Percentiles rank a stretch among this genome's conserved stretches.
Evolutionary conservation across 2,113 vertebrate species (phyloP).

Genomic region (Seriola aureovittata): DNA sequence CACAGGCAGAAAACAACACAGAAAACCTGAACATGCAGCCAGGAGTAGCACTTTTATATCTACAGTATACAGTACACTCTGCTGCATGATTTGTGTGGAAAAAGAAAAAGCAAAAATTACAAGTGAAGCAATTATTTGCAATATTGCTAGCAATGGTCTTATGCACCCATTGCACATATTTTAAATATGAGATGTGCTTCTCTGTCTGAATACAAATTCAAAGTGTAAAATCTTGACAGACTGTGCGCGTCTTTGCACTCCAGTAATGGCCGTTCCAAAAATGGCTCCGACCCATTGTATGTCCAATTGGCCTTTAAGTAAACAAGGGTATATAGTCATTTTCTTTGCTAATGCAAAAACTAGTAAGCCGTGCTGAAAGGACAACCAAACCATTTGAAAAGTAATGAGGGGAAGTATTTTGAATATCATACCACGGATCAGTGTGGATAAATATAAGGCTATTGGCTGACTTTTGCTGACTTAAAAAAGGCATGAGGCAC

Average conservation of each 20-base stretch:
- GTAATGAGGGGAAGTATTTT: background rate
- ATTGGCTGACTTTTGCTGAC: background rate
- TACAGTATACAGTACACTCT: conserved; percentile 7
- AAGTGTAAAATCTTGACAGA: too few species aligned
- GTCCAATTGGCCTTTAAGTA: too few species aligned
- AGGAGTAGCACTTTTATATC: conserved; percentile 22
- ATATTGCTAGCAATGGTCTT: background rate
- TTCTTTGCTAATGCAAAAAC: background rate
- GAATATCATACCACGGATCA: background rate
- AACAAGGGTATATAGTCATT: background rate
- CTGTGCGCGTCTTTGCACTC: too few species aligned
- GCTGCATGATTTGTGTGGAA: conserved; percentile 16
- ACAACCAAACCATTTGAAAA: too few species aligned
- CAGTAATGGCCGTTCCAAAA: background rate
- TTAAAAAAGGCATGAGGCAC: background rate
- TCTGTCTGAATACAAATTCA: too few species aligned
- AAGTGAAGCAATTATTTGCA: background rate
- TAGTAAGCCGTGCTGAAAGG: background rate
- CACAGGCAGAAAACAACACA: conserved; percentile 77
- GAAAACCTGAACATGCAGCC: conserved; percentile 52
- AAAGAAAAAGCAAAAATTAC: background rate
- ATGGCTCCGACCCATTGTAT: too few species aligned
- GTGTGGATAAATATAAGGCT: background rate
- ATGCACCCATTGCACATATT: too few species aligned
- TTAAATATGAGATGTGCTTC: too few species aligned